phyloP scores from a whole-genome alignment of 1,140 invertebrate genomes.

The Drosophila mauritiana region DNA sequence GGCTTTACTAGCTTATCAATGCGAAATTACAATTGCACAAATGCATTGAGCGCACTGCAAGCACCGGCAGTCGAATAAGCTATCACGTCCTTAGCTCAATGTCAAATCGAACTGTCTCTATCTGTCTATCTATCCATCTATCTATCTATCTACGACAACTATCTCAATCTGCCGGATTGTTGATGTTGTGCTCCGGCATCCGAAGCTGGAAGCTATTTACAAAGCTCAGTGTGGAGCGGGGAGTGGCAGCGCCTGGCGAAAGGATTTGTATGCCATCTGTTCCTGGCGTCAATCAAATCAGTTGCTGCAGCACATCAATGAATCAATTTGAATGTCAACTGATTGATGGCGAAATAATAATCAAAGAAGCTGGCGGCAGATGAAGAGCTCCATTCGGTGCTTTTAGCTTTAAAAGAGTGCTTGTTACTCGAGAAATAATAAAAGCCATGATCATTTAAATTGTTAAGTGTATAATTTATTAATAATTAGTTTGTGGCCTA shows the following conservation, averaged over 20 bases:
- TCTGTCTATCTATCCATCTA: constrained; percentile 39
- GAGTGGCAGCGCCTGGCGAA: neutral
- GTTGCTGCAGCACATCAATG: constrained; percentile 31
- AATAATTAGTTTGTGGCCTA: constrained; percentile 48
- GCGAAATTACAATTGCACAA: constrained; percentile 60
- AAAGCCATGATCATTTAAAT: constrained; percentile 1
- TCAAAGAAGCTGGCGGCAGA: constrained; percentile 22
- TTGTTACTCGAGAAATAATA: neutral
- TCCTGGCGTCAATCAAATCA: constrained; percentile 62
- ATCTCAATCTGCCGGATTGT: constrained; percentile 29
- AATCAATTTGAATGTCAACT: constrained; percentile 58
- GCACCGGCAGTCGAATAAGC: constrained; percentile 21
- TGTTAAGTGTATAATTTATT: constrained; percentile 68
- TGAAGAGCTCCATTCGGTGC: neutral
- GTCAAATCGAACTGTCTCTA: constrained; percentile 69
- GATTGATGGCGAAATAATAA: constrained; percentile 62
- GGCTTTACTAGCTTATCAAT: constrained; percentile 55
- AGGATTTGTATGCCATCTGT: constrained; percentile 52
- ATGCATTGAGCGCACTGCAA: constrained; percentile 27
- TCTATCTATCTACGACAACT: constrained; percentile 16
- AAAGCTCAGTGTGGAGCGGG: constrained; percentile 30
- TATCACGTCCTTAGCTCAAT: constrained; percentile 70
- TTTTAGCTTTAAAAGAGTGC: too few species aligned
- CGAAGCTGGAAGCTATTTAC: constrained; percentile 32
- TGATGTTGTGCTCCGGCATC: constrained; percentile 16